Percentiles rank a stretch among this genome's conserved stretches.
Conservation (phyloP, 2,113 vertebrate genomes). For the Sylvia atricapilla region DNA sequence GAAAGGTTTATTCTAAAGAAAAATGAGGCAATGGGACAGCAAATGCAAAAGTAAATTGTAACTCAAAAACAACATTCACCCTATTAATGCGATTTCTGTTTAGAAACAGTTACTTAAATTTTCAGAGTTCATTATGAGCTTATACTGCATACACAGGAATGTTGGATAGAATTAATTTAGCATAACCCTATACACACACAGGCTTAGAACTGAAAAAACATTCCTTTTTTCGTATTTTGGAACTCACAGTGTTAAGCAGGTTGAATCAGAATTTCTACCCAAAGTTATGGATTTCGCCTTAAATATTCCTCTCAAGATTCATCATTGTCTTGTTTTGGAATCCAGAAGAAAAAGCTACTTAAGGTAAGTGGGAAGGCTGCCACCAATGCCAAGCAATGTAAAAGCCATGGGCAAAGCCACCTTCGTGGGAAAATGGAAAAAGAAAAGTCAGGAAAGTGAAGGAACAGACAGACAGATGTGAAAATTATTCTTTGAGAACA, state of each 20-base stretch:
- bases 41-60: background rate
- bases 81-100: background rate
- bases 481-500: background rate
- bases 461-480: background rate
- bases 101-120: background rate
- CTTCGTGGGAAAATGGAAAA: background rate
- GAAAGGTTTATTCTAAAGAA: background rate
- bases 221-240: background rate
- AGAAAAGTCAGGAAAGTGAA: background rate
- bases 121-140: background rate
- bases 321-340: background rate
- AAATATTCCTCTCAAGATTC: background rate
- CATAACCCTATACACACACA: accelerated
- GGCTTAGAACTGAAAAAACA: background rate
- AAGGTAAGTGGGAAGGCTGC: background rate
- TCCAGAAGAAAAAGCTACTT: background rate
- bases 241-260: background rate
- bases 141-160: background rate
- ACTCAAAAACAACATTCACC: background rate
- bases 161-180: background rate
- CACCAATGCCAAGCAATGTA: background rate
- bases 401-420: background rate
- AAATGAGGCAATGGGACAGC: background rate
- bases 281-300: background rate
- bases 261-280: background rate